Percentiles rank a stretch among this genome's conserved stretches.
Conservation (phyloP, 2,888 invertebrate genomes). For the Catotricha subobsoleta region DNA sequence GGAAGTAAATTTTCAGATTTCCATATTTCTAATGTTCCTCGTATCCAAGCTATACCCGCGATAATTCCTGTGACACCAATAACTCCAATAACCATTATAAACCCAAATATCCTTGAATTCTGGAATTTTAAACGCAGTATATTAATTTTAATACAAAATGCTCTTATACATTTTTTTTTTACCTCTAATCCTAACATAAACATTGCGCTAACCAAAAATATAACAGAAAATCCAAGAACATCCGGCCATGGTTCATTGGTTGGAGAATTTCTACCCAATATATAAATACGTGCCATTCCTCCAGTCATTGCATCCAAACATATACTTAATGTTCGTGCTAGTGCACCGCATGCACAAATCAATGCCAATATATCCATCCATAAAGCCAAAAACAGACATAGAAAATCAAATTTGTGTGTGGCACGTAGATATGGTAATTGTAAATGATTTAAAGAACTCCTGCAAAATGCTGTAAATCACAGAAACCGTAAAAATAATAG, state of each 20-base stretch:
- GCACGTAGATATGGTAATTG: constrained; percentile 30
- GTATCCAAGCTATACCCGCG: constrained; percentile 22
- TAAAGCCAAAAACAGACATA: constrained; percentile 31
- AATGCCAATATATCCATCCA: constrained; percentile 37
- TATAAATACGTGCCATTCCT: constrained; percentile 34
- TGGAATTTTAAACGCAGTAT: constrained; percentile 10
- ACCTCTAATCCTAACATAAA: constrained; percentile 41
- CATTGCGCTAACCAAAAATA: constrained; percentile 34
- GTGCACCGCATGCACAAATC: constrained; percentile 34
- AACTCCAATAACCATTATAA: constrained; percentile 27
- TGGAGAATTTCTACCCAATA: constrained; percentile 31
- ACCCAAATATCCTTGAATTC: constrained; percentile 28
- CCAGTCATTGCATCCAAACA: constrained; percentile 39
- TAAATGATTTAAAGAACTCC: constrained; percentile 24
- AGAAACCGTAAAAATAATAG: no score
- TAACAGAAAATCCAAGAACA: constrained; percentile 36
- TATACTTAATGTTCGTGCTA: constrained; percentile 36
- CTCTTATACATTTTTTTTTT: no score
- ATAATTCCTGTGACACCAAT: constrained; percentile 25
- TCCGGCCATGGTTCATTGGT: constrained; percentile 38
- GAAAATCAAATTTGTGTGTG: constrained; percentile 29
- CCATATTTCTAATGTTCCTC: constrained; percentile 24
- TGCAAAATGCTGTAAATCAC: constrained; percentile 21
- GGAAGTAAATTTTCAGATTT: constrained; percentile 23
- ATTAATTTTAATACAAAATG: background rate